Conservation (phyloP, 1,140 invertebrate species). For the Zeugodacus cucurbitae region DNA sequence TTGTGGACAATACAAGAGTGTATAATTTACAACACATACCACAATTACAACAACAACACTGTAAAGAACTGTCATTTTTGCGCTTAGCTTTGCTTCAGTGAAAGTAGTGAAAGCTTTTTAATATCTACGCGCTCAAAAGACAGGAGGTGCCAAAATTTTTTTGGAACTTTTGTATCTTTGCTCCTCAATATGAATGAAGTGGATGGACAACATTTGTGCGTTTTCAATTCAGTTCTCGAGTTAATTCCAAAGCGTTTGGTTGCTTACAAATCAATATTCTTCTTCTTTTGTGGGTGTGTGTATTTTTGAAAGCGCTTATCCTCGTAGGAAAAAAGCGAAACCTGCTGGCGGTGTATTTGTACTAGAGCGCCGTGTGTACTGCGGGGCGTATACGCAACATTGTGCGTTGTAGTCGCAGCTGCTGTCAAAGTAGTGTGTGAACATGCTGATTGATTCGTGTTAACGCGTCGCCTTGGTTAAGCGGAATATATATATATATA, state of each 20-base stretch:
- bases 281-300: neutral
- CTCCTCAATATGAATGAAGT: neutral
- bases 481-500: no score
- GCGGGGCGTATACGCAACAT: conserved; percentile 27
- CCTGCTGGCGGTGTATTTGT: neutral
- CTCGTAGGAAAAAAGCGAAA: neutral
- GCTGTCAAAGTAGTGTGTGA: neutral
- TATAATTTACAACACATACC: neutral
- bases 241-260: conserved; percentile 49
- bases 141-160: neutral
- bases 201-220: no score
- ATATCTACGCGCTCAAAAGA: neutral
- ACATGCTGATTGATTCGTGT: neutral
- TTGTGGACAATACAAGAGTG: neutral
- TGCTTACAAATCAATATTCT: neutral
- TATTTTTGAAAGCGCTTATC: neutral
- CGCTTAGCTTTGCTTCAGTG: neutral
- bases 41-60: neutral
- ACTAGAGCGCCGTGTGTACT: neutral
- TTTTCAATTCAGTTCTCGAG: conserved; percentile 58
- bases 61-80: neutral
- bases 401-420: neutral
- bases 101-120: neutral
- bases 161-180: neutral
- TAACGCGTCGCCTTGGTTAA: no score